Conservation (phyloP, 2,888 invertebrate genomes). For the Rhagium mordax region DNA sequence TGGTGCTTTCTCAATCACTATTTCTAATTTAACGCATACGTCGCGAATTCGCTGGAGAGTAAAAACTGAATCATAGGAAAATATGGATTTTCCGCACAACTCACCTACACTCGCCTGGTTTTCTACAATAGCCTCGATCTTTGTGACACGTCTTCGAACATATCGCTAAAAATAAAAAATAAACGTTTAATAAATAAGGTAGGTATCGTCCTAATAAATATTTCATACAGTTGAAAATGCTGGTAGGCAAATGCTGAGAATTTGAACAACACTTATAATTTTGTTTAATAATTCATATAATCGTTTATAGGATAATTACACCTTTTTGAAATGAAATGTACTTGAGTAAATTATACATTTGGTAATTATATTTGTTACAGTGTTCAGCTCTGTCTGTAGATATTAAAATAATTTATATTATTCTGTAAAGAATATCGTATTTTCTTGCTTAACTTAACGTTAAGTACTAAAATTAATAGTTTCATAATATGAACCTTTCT, state of each 20-base stretch:
- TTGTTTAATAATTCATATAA: conserved; percentile 33
- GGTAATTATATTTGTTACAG: neutral
- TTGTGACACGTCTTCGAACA: conserved; percentile 88
- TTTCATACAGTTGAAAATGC: conserved; percentile 30
- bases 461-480: no score
- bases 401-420: neutral
- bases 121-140: conserved; percentile 88
- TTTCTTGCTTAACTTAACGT: no score
- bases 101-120: conserved; percentile 83
- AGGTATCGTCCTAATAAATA: conserved; percentile 15
- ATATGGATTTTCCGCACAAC: conserved; percentile 52
- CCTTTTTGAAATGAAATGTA: neutral
- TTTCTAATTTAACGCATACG: neutral
- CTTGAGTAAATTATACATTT: neutral
- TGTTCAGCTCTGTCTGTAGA: neutral
- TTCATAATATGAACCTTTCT: no score
- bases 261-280: conserved; percentile 29
- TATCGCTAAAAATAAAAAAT: conserved; percentile 76
- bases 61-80: conserved; percentile 13
- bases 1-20: neutral
- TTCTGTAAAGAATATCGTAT: neutral
- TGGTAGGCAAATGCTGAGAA: conserved; percentile 35
- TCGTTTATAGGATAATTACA: neutral
- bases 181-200: conserved; percentile 23
- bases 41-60: neutral